Base-by-base conservation (phyloP, 1,140 invertebrate species). In the Camponotus vicinus region DNA sequence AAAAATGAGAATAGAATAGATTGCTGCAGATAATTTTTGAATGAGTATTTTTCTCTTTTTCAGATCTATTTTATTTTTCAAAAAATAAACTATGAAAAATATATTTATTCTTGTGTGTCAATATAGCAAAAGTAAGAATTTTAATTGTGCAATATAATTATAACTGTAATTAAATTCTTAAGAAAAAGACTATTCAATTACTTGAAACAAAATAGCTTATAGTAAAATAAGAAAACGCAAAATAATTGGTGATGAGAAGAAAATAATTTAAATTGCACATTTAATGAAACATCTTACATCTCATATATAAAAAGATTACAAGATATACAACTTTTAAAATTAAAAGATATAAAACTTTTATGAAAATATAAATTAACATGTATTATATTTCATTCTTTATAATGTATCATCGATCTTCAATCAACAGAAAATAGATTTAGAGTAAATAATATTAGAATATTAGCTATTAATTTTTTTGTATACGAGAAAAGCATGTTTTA, bases 401-500 rank as follows among this genome's bases (percentile, higher is more conserved):
- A 37, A 18, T 77, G 63, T 27, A 37, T 63, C 8, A 59, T 11
- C 34, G 34, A 59, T 45, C 1, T 76, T 6, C n/a, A 15, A 7
- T 52, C 32, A 52, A 52, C 27, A 73, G 57, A 27, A 27, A 27
- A 27, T 27, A 27, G 27, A 27, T 27, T 55, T 11, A 55, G 9
- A 37, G 1, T 37, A 52, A 52, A 59, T 75, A 4, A 57, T 3
- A 75, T 40, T 45, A 64, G 49, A 13, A 6, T 59, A 78, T 21
- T 5, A 21, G 5, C 1, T 69, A 85, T n/a, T 55, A 21, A 27
- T 40, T 21, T n/a, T 42, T 71, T 42, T 59, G 34, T 32, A 45
- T 57, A 3, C 49, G 42, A n/a, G 77, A 73, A 63, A 49, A 88
- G 34, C 73, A 76, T 1, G 80, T 86, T 71, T 76, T 89, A 18